phyloP scores from a whole-genome alignment of 2,888 invertebrate genomes.

The Pseudolycoriella hygida region DNA sequence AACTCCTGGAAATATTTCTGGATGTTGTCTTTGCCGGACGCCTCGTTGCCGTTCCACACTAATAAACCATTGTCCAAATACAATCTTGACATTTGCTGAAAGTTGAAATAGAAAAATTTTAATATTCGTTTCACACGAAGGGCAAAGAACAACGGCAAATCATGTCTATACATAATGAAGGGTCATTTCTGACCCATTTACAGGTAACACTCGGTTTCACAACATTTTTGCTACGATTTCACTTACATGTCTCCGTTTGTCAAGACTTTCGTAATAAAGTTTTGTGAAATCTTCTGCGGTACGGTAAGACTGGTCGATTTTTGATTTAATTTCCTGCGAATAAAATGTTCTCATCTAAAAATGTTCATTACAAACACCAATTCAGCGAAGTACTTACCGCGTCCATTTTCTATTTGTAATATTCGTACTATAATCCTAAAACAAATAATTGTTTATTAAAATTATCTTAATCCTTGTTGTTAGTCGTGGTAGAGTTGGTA shows the following conservation, averaged over 20 bases:
- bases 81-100: constrained; percentile 52
- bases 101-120: background rate
- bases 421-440: too few species aligned
- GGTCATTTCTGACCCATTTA: too few species aligned
- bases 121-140: too few species aligned
- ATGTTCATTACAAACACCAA: background rate
- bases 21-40: constrained; percentile 62
- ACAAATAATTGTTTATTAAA: too few species aligned
- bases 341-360: constrained; percentile 17
- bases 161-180: too few species aligned
- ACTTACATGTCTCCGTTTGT: constrained; percentile 66
- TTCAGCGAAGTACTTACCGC: background rate
- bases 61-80: constrained; percentile 72
- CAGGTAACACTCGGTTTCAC: background rate
- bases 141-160: too few species aligned
- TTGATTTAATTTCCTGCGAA: constrained; percentile 38
- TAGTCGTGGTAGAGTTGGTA: too few species aligned
- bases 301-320: constrained; percentile 63
- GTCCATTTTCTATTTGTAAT: background rate
- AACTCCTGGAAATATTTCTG: constrained; percentile 72
- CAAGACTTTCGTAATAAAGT: constrained; percentile 75
- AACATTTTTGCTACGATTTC: too few species aligned
- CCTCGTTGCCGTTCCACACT: constrained; percentile 85
- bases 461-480: too few species aligned
- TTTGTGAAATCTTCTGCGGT: constrained; percentile 80